Conservation (phyloP, 2,113 vertebrate species). For the Tachysurus fulvidraco region DNA sequence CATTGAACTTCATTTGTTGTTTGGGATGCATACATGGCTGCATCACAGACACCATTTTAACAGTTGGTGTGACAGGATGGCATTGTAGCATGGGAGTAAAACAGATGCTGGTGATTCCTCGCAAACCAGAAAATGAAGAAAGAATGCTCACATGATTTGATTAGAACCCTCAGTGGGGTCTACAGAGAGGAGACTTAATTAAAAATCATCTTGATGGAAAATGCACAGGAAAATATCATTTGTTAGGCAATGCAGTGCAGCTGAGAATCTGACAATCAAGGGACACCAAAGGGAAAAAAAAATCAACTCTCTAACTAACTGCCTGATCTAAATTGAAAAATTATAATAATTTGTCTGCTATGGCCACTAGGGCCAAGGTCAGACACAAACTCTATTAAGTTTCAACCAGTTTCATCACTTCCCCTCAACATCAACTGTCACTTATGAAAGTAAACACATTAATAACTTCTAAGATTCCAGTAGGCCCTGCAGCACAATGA, state of each 20-base stretch:
- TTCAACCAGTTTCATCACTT: constrained; percentile 25
- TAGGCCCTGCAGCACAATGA: constrained; percentile 38
- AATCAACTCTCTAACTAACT: constrained; percentile 32
- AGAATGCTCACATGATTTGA: constrained; percentile 60
- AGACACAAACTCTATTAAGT: constrained; percentile 51
- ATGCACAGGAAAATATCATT: constrained; percentile 54
- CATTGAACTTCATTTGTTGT: background rate
- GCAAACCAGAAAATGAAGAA: constrained; percentile 34
- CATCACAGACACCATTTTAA: background rate
- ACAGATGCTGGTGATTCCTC: constrained; percentile 40
- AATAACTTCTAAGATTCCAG: constrained; percentile 38
- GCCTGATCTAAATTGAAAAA: constrained; percentile 58
- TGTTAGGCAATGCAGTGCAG: constrained; percentile 40
- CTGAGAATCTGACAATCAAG: constrained; percentile 40
- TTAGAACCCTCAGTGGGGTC: constrained; percentile 66
- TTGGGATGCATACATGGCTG: background rate
- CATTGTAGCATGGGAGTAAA: constrained; percentile 15
- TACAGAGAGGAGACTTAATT: constrained; percentile 69
- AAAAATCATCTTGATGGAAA: constrained; percentile 75
- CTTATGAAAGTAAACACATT: constrained; percentile 53
- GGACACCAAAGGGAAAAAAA: constrained; percentile 24
- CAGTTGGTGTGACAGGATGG: constrained; percentile 20
- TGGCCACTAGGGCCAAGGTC: constrained; percentile 47
- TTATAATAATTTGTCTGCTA: constrained; percentile 54
- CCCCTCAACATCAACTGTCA: constrained; percentile 31